These are phyloP conservation scores for Hydrozoanthus tunicans DNA, from an alignment of 64 coral and sea anemone species.

Conservation along the genomic window DNA sequence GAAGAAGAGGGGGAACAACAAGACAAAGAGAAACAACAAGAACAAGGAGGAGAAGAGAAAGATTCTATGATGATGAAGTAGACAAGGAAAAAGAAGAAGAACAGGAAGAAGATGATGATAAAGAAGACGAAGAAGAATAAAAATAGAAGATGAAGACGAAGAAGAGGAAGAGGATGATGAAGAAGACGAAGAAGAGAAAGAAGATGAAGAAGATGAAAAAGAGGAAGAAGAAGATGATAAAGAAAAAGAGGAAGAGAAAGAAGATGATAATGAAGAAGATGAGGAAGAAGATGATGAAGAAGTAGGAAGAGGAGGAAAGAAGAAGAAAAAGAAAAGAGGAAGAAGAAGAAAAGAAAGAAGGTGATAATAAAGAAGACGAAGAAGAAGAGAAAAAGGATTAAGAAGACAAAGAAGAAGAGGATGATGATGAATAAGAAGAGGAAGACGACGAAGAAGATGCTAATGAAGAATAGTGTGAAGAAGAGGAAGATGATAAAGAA, in stretches of 20 bases:
- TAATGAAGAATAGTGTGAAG: no score
- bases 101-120: not conserved
- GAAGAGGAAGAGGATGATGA: not conserved
- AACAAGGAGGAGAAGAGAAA: not conserved
- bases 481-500: no score
- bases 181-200: not conserved
- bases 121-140: not conserved
- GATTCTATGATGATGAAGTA: not conserved
- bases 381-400: no score
- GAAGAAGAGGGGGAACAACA: not conserved
- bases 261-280: not conserved
- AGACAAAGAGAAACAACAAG: not conserved
- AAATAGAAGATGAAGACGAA: not conserved
- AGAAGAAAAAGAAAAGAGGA: no score
- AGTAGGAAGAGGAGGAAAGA: no score
- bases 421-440: no score
- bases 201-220: not conserved
- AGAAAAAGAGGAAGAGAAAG: not conserved
- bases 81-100: not conserved
- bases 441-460: no score
- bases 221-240: not conserved
- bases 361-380: no score
- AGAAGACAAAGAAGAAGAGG: no score
- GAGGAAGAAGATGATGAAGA: no score
- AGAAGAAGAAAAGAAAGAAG: no score